These are phyloP conservation scores for Oophaga sylvatica DNA, from an alignment of 2,797 vertebrate genomes.

Conservation along the genomic window DNA sequence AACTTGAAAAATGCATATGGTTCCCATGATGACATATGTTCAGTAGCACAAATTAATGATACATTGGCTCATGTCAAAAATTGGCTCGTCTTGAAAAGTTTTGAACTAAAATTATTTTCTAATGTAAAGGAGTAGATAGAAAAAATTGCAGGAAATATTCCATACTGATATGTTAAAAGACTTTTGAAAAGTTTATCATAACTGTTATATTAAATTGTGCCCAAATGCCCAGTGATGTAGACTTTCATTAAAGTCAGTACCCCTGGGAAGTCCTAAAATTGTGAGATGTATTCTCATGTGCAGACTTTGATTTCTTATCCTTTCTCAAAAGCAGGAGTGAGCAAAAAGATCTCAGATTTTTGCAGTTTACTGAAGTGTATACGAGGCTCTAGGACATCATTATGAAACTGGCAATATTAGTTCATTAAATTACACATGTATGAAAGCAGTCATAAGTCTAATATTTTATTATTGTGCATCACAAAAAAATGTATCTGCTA, in stretches of 20 bases:
- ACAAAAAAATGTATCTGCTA: too few species aligned
- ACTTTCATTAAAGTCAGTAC: background rate
- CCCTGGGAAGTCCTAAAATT: background rate
- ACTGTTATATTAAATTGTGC: background rate
- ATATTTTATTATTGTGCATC: background rate
- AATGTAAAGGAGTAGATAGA: background rate
- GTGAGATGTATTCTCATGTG: background rate
- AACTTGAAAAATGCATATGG: too few species aligned
- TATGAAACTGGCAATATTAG: background rate
- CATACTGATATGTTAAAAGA: background rate
- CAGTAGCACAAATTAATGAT: too few species aligned
- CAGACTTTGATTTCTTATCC: background rate
- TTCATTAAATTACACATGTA: background rate
- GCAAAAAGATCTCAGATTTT: background rate
- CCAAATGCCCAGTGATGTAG: background rate
- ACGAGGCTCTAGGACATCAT: background rate
- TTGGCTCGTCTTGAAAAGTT: background rate
- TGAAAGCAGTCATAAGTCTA: background rate
- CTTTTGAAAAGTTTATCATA: background rate
- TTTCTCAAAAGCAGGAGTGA: background rate
- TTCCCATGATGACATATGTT: too few species aligned
- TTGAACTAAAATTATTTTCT: background rate
- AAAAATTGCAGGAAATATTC: background rate
- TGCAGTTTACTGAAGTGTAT: background rate
- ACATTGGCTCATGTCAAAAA: too few species aligned